Base-by-base conservation (phyloP, 2,797 vertebrate genomes). In the Notolepis coatsorum region DNA sequence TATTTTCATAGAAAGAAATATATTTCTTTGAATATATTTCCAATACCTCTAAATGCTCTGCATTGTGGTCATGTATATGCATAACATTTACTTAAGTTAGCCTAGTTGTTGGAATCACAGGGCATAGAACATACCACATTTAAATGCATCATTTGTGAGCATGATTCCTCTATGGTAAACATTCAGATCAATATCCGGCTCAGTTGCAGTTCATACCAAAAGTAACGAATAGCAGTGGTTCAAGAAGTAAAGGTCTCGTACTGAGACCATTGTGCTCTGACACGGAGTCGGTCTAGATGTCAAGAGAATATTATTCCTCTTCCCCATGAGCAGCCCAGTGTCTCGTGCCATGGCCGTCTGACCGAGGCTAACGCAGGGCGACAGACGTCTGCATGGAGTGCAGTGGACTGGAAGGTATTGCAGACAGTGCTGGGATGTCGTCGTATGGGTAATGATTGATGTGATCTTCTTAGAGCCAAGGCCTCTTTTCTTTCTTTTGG, bases 361-460 rank as follows among this genome's bases (percentile, higher is more conserved):
- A 15, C n/a, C 27, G 46, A 5, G 12, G 46, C 12, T 53, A 55
- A 64, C 72, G 65, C 62, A 52, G 2, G 15, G 43, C 69, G 79
- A 76, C 80, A 58, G 62, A 67, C 27, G 63, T 56, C 65, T 73
- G 75, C 59, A 65, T 71, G 1, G n/a, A 46, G 47, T 56, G 65
- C 67, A 57, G 57, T 61, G 67, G 48, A 70, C 65, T 28, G 41
- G 30, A 24, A 39, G 30, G 66, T 75, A 65, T n/a, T 72, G n/a
- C n/a, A n/a, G n/a, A n/a, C n/a, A n/a, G 54, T 65, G 47, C 33
- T 45, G 2, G 13, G 2, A 37, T 37, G 15, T 27, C n/a, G 46
- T 25, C 28, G 23, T 65, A 15, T 57, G 73, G 68, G 56, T 74
- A 65, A 73, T 81, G 62, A 75, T 43, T 73, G 68, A 84, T 82